Percentiles rank a stretch among this genome's conserved stretches.
These are phyloP conservation scores for Drosophila murphyi DNA, from an alignment of 1,140 invertebrate genomes.

Conservation along the genomic window DNA sequence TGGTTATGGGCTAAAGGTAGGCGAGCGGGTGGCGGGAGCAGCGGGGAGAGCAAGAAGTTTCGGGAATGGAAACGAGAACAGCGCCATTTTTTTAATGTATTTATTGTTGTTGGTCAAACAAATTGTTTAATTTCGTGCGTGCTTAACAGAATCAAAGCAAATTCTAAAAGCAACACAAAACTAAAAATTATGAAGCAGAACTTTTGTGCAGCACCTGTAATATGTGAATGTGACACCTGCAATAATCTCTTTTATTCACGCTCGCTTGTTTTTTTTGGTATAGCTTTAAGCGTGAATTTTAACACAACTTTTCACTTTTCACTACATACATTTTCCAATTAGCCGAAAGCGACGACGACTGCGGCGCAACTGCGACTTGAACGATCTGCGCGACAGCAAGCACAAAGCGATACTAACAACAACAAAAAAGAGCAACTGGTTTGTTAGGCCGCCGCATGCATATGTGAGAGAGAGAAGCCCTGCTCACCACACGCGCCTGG, in stretches of 20 bases:
- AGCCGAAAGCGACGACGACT: constrained; percentile 10
- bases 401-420: constrained; percentile 70
- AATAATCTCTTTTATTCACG: background rate
- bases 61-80: constrained; percentile 17
- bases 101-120: constrained; percentile 33
- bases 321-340: constrained; percentile 53
- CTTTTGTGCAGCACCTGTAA: constrained; percentile 55
- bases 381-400: constrained; percentile 68
- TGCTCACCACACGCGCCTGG: constrained; percentile 18
- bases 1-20: constrained; percentile 49
- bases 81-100: constrained; percentile 35
- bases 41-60: constrained; percentile 5
- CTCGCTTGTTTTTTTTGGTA: constrained; percentile 12
- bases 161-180: constrained; percentile 65
- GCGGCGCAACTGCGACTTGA: constrained; percentile 10
- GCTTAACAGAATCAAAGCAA: constrained; percentile 62
- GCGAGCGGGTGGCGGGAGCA: constrained; percentile 2
- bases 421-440: constrained; percentile 65
- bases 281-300: constrained; percentile 17
- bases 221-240: background rate
- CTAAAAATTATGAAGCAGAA: constrained; percentile 26
- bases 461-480: constrained; percentile 19
- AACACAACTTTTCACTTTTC: constrained; percentile 68
- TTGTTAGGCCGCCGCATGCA: constrained; percentile 32
- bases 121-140: constrained; percentile 67